A percentile compares a stretch with the other conserved stretches of the same genome.
phyloP scores from a whole-genome alignment of 2,113 vertebrate species.

The Puma concolor region DNA sequence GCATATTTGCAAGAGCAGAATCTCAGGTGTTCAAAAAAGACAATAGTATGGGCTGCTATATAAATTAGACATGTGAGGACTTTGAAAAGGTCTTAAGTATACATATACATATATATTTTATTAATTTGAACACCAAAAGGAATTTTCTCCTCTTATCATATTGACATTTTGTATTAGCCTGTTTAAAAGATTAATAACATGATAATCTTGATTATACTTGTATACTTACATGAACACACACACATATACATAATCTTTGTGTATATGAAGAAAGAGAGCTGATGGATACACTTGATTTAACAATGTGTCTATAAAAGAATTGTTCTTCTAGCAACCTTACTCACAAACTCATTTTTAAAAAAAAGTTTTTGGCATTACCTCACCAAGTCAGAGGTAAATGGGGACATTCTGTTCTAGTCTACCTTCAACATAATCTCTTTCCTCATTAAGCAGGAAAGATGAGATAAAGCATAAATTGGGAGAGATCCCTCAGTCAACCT shows the following conservation, averaged over 20 bases:
- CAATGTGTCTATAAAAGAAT: neutral
- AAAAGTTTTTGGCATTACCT: neutral
- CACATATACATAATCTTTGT: neutral
- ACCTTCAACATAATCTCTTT: neutral
- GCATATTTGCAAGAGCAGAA: conserved; percentile 41
- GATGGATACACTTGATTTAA: neutral
- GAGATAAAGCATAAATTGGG: neutral
- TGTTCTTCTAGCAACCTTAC: neutral
- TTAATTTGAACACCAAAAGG: neutral
- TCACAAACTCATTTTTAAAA: neutral
- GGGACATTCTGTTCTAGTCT: neutral
- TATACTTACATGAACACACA: neutral
- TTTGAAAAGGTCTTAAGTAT: conserved; percentile 28
- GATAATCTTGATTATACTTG: neutral
- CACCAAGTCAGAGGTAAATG: neutral
- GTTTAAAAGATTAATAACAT: conserved; percentile 15
- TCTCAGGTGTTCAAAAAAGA: conserved; percentile 23
- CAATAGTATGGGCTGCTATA: neutral
- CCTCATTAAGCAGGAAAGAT: neutral
- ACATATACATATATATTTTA: neutral
- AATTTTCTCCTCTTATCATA: neutral
- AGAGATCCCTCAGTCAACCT: neutral
- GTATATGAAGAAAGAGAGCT: neutral
- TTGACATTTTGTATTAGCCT: neutral
- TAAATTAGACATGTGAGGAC: conserved; percentile 30